phyloP scores from a whole-genome alignment of 2,888 invertebrate genomes.

The Sialis lutaria region DNA sequence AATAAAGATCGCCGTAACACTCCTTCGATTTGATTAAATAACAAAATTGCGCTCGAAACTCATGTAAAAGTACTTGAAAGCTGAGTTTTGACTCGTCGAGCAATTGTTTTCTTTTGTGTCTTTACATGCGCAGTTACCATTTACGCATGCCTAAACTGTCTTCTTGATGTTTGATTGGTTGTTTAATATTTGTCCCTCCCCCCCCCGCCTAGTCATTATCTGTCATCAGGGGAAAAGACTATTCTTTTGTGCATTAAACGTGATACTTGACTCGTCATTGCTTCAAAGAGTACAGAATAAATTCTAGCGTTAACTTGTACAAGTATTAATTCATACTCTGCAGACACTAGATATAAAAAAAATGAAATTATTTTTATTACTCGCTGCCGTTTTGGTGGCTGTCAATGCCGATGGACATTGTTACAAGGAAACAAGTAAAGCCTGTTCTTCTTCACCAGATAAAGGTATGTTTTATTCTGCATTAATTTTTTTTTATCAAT shows the following conservation, averaged over 20 bases:
- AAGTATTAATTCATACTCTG: no score
- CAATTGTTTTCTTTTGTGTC: slow-evolving; percentile 2
- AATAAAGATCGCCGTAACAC: neutral
- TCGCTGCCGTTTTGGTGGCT: slow-evolving; percentile 31
- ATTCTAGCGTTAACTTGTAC: neutral
- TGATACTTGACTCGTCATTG: neutral
- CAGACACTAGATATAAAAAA: neutral
- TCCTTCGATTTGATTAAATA: neutral
- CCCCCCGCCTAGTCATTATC: neutral
- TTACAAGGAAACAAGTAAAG: slow-evolving; percentile 38
- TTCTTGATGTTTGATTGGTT: slow-evolving; percentile 1
- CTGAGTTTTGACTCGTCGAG: neutral
- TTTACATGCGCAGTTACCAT: neutral
- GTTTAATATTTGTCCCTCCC: neutral
- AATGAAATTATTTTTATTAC: slow-evolving; percentile 39
- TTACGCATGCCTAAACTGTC: slow-evolving; percentile 3
- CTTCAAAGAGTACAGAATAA: neutral
- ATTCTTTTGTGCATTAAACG: neutral
- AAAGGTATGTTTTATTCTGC: neutral
- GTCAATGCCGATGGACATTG: slow-evolving; percentile 31
- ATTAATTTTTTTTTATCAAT: neutral
- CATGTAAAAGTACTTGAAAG: neutral
- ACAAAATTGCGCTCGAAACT: neutral
- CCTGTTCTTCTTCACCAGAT: neutral
- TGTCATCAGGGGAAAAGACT: neutral